Base-by-base conservation (phyloP, 2,888 invertebrate genomes). In the Lithophane socia region DNA sequence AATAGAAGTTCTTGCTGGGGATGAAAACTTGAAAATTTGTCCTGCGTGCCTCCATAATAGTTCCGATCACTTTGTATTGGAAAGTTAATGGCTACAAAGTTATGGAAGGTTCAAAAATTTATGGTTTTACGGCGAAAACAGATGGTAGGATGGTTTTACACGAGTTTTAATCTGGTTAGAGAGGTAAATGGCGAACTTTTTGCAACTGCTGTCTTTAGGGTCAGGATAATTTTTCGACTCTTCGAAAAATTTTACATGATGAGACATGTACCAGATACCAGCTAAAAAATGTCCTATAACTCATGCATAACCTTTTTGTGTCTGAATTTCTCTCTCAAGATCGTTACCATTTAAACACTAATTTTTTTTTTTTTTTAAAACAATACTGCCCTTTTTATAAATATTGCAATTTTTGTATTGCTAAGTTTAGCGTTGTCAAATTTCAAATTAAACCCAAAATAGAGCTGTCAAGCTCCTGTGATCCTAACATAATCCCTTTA, bases 51-150 rank as follows among this genome's bases (percentile, higher is more conserved):
- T 65, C 70, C 79, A 80, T 89, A 89, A 88, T 89, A 88, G 88
- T 89, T 89, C 78, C 72, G 69, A 89, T 89, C 84, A 89, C 80
- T 85, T 85, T 82, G 78, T 84, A 87, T 84, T 82, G 83, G 68
- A 68, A 76, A 87, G 54, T 74, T 71, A 74, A 78, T 77, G 66
- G 54, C 16, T 70, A 75, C 18, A 67, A 74, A 76, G 66, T 69
- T 72, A 66, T 29, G 44, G 29, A 69, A 73, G 42, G 63, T 64
- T 74, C 10, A 42, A 29, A 81, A 64, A 73, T 60, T 1, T 58
- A 58, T 73, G 78, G 63, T 56, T 84, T 79, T 77, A 75, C 9
- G 18, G 42, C n/a, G n/a, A 65, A 73, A 73, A 68, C 83, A 80
- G 84, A 54, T 79, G 70, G 61, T 24, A n/a, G 42, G n/a, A 49